Conservation (phyloP, 2,797 vertebrate genomes). For the Diplodus sargus region DNA sequence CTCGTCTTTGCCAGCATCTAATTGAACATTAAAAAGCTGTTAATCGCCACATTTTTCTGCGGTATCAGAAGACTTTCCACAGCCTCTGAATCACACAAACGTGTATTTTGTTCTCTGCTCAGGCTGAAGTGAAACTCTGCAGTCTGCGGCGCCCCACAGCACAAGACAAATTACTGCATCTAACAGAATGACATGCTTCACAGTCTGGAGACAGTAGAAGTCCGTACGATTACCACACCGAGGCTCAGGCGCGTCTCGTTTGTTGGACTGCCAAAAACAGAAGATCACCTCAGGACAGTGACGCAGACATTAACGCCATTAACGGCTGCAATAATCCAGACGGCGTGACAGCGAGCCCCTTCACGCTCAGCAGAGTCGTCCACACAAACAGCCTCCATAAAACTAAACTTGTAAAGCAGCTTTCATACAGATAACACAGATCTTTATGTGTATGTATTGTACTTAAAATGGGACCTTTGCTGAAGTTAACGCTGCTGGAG, state of each 20-base stretch:
- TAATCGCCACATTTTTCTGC: not conserved
- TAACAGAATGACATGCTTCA: slow-evolving; percentile 18
- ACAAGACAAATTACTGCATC: not conserved
- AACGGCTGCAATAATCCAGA: not conserved
- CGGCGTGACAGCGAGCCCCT: not conserved
- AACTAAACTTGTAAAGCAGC: too few species aligned
- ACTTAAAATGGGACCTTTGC: too few species aligned
- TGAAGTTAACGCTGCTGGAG: too few species aligned
- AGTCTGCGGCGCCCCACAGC: not conserved
- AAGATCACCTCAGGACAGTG: not conserved
- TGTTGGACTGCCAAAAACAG: not conserved
- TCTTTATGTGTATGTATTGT: too few species aligned
- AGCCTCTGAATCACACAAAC: not conserved
- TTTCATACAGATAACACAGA: too few species aligned
- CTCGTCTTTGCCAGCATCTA: not conserved
- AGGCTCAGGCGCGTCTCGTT: not conserved
- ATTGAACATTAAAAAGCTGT: not conserved
- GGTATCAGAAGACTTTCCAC: not conserved
- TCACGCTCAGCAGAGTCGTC: not conserved
- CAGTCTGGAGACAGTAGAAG: slow-evolving; percentile 11
- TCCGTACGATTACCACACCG: not conserved
- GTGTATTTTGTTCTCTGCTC: not conserved
- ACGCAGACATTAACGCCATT: not conserved
- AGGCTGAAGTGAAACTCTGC: not conserved
- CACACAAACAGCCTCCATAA: too few species aligned